These are phyloP conservation scores for Myotis vivesi DNA, from an alignment of 2,797 vertebrate species.

Conservation along the genomic window DNA sequence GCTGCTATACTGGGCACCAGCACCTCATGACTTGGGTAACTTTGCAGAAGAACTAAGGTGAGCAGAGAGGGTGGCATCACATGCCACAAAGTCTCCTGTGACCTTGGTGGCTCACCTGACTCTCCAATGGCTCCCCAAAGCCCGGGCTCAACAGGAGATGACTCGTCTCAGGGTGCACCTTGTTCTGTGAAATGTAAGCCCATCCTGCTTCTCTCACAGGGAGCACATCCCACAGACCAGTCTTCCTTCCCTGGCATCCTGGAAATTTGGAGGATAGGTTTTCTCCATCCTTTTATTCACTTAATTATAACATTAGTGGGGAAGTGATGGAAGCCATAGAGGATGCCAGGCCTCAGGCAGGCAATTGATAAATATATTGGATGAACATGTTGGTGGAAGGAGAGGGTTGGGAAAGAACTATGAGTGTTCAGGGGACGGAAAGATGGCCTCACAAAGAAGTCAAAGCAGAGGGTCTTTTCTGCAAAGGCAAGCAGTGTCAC, in stretches of 20 bases:
- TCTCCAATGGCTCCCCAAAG: neutral
- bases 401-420: neutral
- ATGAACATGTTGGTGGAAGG: neutral
- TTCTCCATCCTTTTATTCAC: neutral
- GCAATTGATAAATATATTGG: neutral
- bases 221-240: neutral
- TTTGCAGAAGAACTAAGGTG: neutral
- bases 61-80: neutral
- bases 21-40: neutral
- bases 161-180: accelerated
- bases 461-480: neutral
- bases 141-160: neutral
- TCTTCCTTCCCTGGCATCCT: neutral
- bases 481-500: neutral
- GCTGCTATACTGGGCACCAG: neutral
- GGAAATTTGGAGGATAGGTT: neutral
- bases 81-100: accelerated
- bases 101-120: neutral
- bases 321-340: neutral
- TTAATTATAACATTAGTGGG: neutral
- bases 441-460: neutral
- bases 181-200: neutral
- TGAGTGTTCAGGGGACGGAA: neutral
- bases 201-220: neutral
- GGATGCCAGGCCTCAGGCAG: neutral